Base-by-base conservation (phyloP, 1,140 invertebrate genomes). In the Drosophila kurseongensis region DNA sequence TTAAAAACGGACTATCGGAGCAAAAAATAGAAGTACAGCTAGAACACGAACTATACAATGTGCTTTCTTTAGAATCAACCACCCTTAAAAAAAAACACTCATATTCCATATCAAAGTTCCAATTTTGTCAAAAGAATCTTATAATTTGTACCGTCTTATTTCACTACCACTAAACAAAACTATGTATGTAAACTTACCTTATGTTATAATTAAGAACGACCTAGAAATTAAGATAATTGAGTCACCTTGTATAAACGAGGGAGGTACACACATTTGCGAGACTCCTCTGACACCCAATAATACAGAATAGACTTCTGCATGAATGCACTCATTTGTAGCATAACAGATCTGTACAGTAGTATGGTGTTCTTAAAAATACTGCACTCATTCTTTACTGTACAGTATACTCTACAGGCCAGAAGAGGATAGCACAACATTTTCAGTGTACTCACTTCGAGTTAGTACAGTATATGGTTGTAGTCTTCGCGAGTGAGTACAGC, bases 131-230 rank as follows among this genome's bases (percentile, higher is more conserved):
- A 4, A 38, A 38, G 7, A 44, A 44, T 44, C 41, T 9, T 44
- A 44, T 9, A 44, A 44, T 18, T 44, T 44, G 41, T 44, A 44
- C 14, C 41, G 41, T 4, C 41, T 44, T 18, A 44, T 44, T 44
- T 7, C 9, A 18, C 8, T 44, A 44, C 41, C 41, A 18, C 7
- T 18, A 8, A 44, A 44, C 41, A 44, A 44, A 44, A 18, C 14
- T 18, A 42, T 42, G 40, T 42, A 42, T 42, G 41, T 42, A 42
- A 42, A 16, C 6, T 16, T 44, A 44, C 41, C 41, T 3, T 18
- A 44, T 44, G 42, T 45, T 45, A 45, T 44, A 9, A 44, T 45
- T 45, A 45, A 18, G 9, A 45, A 45, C 4, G 42, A 45, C 16
- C 3, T 45, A 18, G 16, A 45, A 18, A 45, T 45, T 45, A 45